These are phyloP conservation scores for Cryptosula pallasiana DNA, from an alignment of 2,888 invertebrate genomes.

Conservation along the genomic window DNA sequence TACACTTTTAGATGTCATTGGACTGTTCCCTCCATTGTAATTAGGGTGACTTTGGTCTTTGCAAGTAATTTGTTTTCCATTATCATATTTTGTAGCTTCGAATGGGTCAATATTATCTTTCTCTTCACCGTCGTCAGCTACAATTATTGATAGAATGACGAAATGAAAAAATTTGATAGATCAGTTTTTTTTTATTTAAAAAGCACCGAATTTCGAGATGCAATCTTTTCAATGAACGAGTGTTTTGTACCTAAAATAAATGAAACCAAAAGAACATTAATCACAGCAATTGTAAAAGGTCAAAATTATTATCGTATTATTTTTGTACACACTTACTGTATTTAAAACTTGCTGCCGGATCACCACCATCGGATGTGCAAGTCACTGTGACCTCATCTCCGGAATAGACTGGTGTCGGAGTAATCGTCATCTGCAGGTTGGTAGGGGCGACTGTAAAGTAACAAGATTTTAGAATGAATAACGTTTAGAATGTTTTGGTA, in stretches of 20 bases:
- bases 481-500: no score
- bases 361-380: background rate
- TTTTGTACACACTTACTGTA: background rate
- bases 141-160: no score
- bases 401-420: background rate
- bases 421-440: background rate
- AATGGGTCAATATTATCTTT: background rate
- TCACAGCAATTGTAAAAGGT: no score
- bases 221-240: no score
- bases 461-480: no score
- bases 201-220: no score
- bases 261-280: no score
- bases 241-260: no score
- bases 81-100: background rate
- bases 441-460: conserved; percentile 8
- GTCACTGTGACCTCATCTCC: background rate
- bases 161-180: no score
- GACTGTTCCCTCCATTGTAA: background rate
- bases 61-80: background rate
- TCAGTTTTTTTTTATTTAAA: no score
- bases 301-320: no score
- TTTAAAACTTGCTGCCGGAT: background rate
- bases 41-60: background rate
- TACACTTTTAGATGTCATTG: background rate
- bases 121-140: background rate